phyloP scores from a whole-genome alignment of 2,113 vertebrate species.

The Bubo blakistoni region DNA sequence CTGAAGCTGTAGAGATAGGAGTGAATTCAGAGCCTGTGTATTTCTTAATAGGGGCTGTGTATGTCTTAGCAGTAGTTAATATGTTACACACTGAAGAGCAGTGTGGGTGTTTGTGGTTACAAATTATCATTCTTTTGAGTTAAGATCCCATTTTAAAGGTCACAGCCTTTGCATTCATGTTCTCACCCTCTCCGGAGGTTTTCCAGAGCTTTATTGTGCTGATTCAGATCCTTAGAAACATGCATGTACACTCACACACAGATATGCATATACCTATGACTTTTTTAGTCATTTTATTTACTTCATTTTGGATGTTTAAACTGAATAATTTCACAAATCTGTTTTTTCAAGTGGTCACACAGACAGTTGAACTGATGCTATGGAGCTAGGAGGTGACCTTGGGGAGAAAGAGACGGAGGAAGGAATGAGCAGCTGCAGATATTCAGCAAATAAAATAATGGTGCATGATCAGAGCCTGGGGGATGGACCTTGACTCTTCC shows the following conservation, averaged over 20 bases:
- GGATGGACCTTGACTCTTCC: neutral
- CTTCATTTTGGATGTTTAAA: neutral
- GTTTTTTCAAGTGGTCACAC: neutral
- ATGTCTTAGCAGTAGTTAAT: neutral
- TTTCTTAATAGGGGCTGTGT: neutral
- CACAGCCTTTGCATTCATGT: neutral
- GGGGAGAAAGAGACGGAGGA: neutral
- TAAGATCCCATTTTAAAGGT: neutral
- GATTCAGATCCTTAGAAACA: neutral
- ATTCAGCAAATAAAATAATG: neutral
- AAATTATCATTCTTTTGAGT: neutral
- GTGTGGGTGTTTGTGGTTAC: neutral
- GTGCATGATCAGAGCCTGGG: neutral
- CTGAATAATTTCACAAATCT: neutral
- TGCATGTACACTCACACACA: neutral
- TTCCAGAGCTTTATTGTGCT: neutral
- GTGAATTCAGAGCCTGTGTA: neutral
- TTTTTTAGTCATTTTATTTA: neutral
- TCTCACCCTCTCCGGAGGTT: neutral
- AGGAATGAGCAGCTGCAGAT: constrained; percentile 15
- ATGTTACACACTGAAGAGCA: neutral
- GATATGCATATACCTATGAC: neutral
- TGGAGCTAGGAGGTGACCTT: neutral
- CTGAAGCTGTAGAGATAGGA: neutral
- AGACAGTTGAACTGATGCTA: neutral